Base-by-base conservation (phyloP, 2,888 invertebrate genomes). In the Calameuta idolon region DNA sequence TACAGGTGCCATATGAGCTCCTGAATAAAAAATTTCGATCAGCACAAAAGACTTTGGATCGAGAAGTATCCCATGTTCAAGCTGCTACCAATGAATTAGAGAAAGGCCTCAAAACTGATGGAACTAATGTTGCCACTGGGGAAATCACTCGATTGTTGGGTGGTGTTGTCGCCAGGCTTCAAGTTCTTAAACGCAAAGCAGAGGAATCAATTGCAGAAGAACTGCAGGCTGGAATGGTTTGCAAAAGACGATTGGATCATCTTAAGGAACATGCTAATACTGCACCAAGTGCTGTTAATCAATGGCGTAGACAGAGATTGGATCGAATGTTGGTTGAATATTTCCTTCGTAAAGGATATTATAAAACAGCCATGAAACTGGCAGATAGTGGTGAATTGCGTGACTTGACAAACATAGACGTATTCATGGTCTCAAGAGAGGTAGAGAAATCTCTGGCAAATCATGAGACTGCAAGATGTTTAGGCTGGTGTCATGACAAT, bases 271-370 rank as follows among this genome's bases (percentile, higher is more conserved):
- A 94, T 86, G 94, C 94, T 0, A 92, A 92, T 71, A 89, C 92
- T 4, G 91, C 92, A 4, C 89, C 92, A 9, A 91, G 94, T 1
- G 93, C 94, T 9, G 92, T 95, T 78, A 95, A 94, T 90, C 95
- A 96, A 82, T 98, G 98, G 97, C 95, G 96, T 80, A 94, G 96
- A 82, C 95, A 96, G 82, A 94, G 99, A 40, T 92, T 99, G 77
- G 98, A 99, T 92, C 94, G 99, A 76, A 97, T 99, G 96, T 93
- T 99, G 76, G 97, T 99, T 23, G 99, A 99, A 90, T 98, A 99
- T 92, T 97, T 99, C 89, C 93, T 99, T 33, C 94, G 98, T 79
- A 96, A 97, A 89, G 99, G 99, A 0, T 98, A 98, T 92, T 99
- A 99, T 91, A 97, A 97, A 88, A 96, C 98, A 0, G 99, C 99